Conservation (phyloP, 1,140 invertebrate species). For the Ganaspis sp. region DNA sequence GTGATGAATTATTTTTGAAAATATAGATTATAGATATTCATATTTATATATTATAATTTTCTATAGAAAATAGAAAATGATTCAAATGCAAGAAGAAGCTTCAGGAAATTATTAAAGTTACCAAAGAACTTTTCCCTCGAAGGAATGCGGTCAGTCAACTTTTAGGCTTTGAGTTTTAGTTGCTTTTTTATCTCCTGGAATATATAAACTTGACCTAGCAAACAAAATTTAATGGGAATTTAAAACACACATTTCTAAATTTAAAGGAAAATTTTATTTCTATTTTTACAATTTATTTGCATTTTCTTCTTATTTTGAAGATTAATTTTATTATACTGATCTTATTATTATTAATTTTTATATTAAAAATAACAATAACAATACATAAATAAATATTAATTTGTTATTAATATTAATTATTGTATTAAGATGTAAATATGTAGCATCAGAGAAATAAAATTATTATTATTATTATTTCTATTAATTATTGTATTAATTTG, state of each 20-base stretch:
- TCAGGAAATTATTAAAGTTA: conserved; percentile 27
- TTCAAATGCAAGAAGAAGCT: conserved; percentile 43
- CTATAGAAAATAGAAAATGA: too few relatives aligned
- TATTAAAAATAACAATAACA: too few relatives aligned
- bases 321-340: neutral
- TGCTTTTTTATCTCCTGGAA: neutral
- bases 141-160: conserved; percentile 50
- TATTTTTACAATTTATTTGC: neutral
- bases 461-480: too few relatives aligned
- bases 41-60: too few relatives aligned
- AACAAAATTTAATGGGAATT: neutral
- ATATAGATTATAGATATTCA: too few relatives aligned
- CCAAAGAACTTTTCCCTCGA: conserved; percentile 35
- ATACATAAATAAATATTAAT: too few relatives aligned
- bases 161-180: conserved; percentile 36
- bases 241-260: neutral
- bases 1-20: too few relatives aligned
- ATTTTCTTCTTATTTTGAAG: neutral
- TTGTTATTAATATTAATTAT: too few relatives aligned
- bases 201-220: neutral
- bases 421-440: too few relatives aligned
- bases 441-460: too few relatives aligned
- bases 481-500: too few relatives aligned
- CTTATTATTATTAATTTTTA: neutral
- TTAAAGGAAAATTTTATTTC: neutral